Percentiles rank a stretch among this genome's conserved stretches.
Evolutionary conservation across 2,113 vertebrate species (phyloP).

Genomic region (Ciconia stormi): DNA sequence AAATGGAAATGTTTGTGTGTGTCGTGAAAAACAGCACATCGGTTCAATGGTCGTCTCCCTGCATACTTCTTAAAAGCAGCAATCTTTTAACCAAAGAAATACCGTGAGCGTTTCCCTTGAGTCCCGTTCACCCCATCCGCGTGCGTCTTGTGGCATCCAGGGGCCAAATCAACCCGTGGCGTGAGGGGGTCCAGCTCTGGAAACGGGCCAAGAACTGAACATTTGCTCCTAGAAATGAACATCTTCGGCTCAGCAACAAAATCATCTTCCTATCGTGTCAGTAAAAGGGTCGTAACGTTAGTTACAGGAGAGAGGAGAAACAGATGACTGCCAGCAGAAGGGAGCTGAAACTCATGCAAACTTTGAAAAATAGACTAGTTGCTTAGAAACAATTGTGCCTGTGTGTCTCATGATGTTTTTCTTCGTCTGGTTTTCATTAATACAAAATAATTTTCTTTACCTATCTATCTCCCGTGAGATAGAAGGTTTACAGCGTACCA

Average conservation of each 20-base stretch:
- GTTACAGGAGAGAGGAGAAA: background rate
- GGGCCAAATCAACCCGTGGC: background rate
- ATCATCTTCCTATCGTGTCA: background rate
- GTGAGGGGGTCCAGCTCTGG: too few relatives aligned
- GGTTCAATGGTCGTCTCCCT: background rate
- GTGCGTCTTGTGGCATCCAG: too few relatives aligned
- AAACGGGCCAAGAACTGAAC: background rate
- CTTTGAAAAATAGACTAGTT: background rate
- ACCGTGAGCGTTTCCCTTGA: fast-evolving
- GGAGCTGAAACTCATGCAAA: background rate
- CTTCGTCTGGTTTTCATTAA: background rate
- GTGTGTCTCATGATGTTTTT: background rate
- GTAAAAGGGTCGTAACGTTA: background rate
- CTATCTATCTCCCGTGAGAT: background rate
- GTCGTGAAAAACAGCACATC: background rate
- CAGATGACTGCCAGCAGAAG: background rate
- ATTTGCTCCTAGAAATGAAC: background rate
- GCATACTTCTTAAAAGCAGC: background rate
- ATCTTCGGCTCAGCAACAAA: background rate
- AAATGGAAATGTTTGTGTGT: background rate
- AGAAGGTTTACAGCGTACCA: background rate
- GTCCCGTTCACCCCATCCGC: background rate
- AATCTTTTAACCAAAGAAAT: background rate
- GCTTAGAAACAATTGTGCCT: background rate
- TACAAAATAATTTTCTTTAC: background rate